Base-by-base conservation (phyloP, 2,888 invertebrate species). In the Epirrhoe alternata region DNA sequence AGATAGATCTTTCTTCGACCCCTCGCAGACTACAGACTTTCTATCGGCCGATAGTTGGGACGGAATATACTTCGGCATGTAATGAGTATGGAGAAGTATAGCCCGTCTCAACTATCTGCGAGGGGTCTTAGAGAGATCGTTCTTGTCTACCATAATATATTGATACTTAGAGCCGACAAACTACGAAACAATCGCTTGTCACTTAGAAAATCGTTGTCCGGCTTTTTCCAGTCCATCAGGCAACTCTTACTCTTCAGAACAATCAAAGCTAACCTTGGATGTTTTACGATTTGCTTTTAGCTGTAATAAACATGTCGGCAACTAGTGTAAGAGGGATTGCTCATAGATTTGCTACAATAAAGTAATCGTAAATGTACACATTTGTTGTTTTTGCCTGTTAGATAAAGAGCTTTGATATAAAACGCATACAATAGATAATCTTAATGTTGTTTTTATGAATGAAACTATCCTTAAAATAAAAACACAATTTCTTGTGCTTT, bases 181-280 rank as follows among this genome's bases (percentile, higher is more conserved):
- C 24, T 24, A 42, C 12, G 0, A 42, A 42, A 4, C 6, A 5
- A 6, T 33, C 7, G 7, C 3, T 33, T 33, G 33, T 33, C 7
- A 33, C 5, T 33, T 33, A 12, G 12, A 10, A 38, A 3, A 42
- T 12, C 12, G 12, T 53, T 16, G n/a, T 35, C 7, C 16, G 8
- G 8, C 12, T 6, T 54, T 30, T n/a, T 30, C 12, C 24, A 8
- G n/a, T 51, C 30, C 24, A 30, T 12, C 5, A n/a, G 50, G 24
- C 35, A 42, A 59, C 59, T 16, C 42, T 61, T 49, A 33, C 47
- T 54, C 54, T 54, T 31, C 38, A 62, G 75, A 88, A 89, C 89
- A 90, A 88, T 89, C 86, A 88, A 85, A 88, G 75, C 82, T 87
- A 85, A 88, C 91, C 90, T 90, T 90, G 88, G 85, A 75, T 78